phyloP scores from a whole-genome alignment of 2,113 vertebrate genomes.

The Struthidea cinerea region DNA sequence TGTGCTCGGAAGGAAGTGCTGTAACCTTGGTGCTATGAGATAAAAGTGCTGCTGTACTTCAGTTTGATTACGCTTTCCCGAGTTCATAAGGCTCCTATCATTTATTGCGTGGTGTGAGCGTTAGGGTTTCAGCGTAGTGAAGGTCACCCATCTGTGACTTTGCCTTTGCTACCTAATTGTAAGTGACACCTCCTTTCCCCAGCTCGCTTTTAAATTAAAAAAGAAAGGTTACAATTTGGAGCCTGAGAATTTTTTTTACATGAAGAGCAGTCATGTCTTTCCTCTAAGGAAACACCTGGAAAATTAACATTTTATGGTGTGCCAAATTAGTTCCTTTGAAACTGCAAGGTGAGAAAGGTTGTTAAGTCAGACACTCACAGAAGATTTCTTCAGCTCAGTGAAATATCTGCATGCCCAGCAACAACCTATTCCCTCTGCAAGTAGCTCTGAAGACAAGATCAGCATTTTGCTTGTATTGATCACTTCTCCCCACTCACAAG shows the following conservation, averaged over 20 bases:
- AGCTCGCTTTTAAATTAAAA: not conserved
- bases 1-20: rapidly evolving
- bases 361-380: not conserved
- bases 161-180: not conserved
- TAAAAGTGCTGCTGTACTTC: not conserved
- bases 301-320: conserved; percentile 41
- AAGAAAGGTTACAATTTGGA: not conserved
- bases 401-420: not conserved
- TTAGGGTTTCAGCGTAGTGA: not conserved
- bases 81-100: not conserved
- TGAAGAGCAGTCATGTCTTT: not conserved
- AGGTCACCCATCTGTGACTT: conserved; percentile 5
- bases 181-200: not conserved
- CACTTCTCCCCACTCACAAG: not conserved
- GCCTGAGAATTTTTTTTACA: not conserved
- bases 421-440: not conserved
- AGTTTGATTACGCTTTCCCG: not conserved
- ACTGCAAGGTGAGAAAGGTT: conserved; percentile 32
- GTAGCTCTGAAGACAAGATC: conserved; percentile 50
- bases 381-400: conserved; percentile 37
- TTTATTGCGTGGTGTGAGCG: not conserved
- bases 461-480: conserved; percentile 17
- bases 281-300: conserved; percentile 52
- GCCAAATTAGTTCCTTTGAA: conserved; percentile 48
- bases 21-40: not conserved